Base-by-base conservation (phyloP, 2,888 invertebrate genomes). In the Macropis europaea region DNA sequence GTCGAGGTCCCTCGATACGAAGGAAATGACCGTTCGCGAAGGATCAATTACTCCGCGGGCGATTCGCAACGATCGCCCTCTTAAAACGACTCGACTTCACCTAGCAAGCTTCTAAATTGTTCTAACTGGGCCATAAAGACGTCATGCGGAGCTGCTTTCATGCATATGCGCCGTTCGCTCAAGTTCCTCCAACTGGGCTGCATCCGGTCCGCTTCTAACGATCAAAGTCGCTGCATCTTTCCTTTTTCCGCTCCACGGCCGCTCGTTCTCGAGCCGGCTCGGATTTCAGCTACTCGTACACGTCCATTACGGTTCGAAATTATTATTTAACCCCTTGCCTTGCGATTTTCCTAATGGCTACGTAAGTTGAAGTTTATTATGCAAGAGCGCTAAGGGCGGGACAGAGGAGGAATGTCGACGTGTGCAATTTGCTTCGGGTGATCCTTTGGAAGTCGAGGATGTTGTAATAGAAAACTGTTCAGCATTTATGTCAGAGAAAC, bases 101-200 rank as follows among this genome's bases (percentile, higher is more conserved):
- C 56, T 61, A 43, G 50, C 30, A 28, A 54, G 64, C 62, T 52
- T 70, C 73, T 78, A 83, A 81, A 83, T 84, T 82, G 76, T 80
- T 70, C 67, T 80, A 84, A 85, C 76, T 85, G 45, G 76, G 68
- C 54, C 77, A 86, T 82, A 86, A 85, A 86, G 83, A 79, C 78
- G 73, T 81, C 82, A 79, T 67, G 75, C 59, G 60, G 79, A 64
- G 82, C 57, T 52, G 63, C 70, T 77, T 73, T 78, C 73, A 71
- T 73, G 19, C 71, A 57, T 61, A 63, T 43, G 60, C 57, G 26
- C 36, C 24, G 45, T 50, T 47, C 40, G 60, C 32, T 68, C 42
- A 54, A 70, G 48, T 66, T 76, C 45, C 13, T 28, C 63, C 64
- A 78, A 70, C 50, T 67, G 34, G 30, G 28, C 66, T 40, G 50